These are phyloP conservation scores for Cryptocephalus moraei DNA, from an alignment of 2,888 invertebrate genomes.

Conservation along the genomic window DNA sequence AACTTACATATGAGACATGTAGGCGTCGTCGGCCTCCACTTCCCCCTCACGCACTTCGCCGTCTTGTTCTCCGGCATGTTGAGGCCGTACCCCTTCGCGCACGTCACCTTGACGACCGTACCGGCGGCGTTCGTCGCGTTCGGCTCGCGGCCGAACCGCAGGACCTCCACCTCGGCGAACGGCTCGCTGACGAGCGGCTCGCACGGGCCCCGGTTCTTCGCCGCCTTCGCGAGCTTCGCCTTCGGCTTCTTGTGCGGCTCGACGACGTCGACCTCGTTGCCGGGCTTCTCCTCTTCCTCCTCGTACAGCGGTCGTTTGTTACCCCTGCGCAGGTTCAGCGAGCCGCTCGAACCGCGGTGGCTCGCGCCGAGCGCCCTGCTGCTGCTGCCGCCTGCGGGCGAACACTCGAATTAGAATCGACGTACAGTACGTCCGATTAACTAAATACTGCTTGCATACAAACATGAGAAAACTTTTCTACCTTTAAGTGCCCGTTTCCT, in stretches of 20 bases:
- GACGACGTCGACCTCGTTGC: slow-evolving; percentile 16
- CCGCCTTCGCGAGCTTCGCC: slow-evolving; percentile 14
- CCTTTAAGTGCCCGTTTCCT: slow-evolving; percentile 1
- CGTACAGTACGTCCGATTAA: not conserved
- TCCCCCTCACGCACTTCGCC: slow-evolving; percentile 70
- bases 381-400: slow-evolving; percentile 21
- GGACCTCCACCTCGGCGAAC: slow-evolving; percentile 57
- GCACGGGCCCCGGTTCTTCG: slow-evolving; percentile 52
- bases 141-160: slow-evolving; percentile 60
- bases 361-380: slow-evolving; percentile 29
- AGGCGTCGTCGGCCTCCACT: slow-evolving; percentile 77
- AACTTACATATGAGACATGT: slow-evolving; percentile 67
- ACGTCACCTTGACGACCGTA: slow-evolving; percentile 63
- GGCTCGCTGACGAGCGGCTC: slow-evolving; percentile 55
- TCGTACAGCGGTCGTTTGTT: slow-evolving; percentile 22
- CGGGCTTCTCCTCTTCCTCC: slow-evolving; percentile 18
- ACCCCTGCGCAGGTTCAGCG: slow-evolving; percentile 25
- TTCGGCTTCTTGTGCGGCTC: slow-evolving; percentile 20
- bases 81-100: slow-evolving; percentile 65
- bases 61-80: slow-evolving; percentile 65
- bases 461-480: not conserved
- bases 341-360: slow-evolving; percentile 27
- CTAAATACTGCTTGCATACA: too few species aligned
- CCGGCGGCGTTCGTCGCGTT: slow-evolving; percentile 67
- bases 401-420: not conserved